Evolutionary conservation across 2,113 vertebrate genomes (phyloP), one percentile per base, ranked within the genome.

Genomic region (Paramormyrops kingsleyae): DNA sequence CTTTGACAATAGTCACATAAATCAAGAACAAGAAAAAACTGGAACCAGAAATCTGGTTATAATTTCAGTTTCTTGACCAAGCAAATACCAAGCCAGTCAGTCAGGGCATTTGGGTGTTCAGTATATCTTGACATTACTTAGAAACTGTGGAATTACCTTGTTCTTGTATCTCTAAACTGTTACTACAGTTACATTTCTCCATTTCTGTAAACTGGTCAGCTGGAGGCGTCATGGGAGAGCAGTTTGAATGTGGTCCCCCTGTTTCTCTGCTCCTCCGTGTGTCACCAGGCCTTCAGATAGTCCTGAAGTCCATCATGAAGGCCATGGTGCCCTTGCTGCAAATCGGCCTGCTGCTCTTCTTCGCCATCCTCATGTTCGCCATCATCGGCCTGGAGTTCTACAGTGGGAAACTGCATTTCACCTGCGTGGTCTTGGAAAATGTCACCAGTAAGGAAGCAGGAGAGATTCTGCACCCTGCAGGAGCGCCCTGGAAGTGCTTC

Each of bases 251-350:
- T 89, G 87, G 50, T 77, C n/a, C 44, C 66, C 50, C 89, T 84
- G 74, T 70, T n/a, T 87, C 56, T 52, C 62, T 89, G 19, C 86
- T 42, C 89, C 21, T 89, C 5, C 87, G 35, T 92, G 46, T 92
- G 59, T 89, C 47, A 31, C 90, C 88, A 99, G 99, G 98, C 95
- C 95, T 99, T 88, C 99, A 99, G 96, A 99, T 99, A 4, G 98
- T 99, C 86, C 90, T 99, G 93, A 99, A 99, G 94, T 99, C 99
- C 89, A 99, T 99, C 92, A 99, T 99, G 97, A 99, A 99, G 96
- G 99, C 99, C 89, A 99, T 99, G 99, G 97, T 99, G 87, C 99
- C 99, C 85, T 96, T 99, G 59, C 97, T 99, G 88, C 99, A 99
- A 96, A 99, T 99, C 0, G 99, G 98, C 87, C 95, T 99, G 91